Percentiles rank a stretch among this genome's conserved stretches.
These are phyloP conservation scores for Neoseiulus cucumeris DNA, from an alignment of 1,140 invertebrate species.

Conservation along the genomic window DNA sequence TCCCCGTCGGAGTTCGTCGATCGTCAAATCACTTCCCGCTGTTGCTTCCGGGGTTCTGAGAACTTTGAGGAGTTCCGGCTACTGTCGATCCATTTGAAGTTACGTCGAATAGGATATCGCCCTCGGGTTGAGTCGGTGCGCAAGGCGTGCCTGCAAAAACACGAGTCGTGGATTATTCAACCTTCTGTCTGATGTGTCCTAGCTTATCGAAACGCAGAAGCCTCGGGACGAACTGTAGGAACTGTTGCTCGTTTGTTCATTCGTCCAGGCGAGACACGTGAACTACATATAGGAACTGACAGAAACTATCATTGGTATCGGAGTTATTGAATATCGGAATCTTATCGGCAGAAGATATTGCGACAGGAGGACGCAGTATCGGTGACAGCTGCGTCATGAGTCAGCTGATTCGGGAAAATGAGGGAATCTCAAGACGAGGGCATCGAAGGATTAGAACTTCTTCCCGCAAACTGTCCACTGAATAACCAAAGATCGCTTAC, in stretches of 20 bases:
- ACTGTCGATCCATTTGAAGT: too few species aligned
- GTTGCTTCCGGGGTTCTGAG: too few species aligned
- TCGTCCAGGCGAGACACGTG: not conserved
- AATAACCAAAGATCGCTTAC: not conserved
- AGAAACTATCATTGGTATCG: not conserved
- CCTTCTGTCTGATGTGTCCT: not conserved
- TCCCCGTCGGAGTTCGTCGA: too few species aligned
- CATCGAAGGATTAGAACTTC: not conserved
- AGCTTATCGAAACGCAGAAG: not conserved
- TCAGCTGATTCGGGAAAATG: not conserved
- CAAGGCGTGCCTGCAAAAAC: not conserved
- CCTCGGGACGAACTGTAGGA: not conserved
- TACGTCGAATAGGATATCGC: conserved; percentile 8
- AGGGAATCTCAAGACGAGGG: not conserved
- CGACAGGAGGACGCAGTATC: too few species aligned
- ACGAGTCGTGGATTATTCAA: too few species aligned
- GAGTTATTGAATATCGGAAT: not conserved
- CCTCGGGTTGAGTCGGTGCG: conserved; percentile 9
- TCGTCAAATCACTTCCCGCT: too few species aligned
- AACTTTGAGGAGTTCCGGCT: too few species aligned
- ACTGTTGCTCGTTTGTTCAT: not conserved
- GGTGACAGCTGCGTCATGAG: too few species aligned
- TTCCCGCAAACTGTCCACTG: not conserved
- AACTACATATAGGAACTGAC: not conserved
- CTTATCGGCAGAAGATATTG: not conserved